Percentiles rank a stretch among this genome's conserved stretches.
These are phyloP conservation scores for Lathronympha strigana DNA, from an alignment of 2,888 invertebrate species.

Conservation along the genomic window DNA sequence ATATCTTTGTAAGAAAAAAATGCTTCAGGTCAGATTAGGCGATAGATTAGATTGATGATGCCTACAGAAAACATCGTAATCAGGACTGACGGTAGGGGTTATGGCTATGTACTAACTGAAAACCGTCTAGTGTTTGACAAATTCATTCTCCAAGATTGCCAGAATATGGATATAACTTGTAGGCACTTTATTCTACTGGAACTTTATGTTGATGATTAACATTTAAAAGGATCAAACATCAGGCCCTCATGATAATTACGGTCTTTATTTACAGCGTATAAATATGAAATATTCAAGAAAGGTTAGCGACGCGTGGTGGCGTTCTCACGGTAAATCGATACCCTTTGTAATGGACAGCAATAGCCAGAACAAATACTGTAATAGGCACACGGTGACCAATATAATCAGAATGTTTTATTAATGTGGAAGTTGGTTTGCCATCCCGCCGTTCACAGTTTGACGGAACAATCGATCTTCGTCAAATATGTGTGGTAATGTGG, in stretches of 20 bases:
- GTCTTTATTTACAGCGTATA: slow-evolving; percentile 22
- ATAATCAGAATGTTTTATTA: neutral
- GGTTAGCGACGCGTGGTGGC: slow-evolving; percentile 15
- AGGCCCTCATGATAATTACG: neutral
- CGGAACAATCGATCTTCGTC: neutral
- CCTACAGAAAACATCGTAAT: no score
- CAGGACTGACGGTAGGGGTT: no score
- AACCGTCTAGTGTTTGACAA: no score
- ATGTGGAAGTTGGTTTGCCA: neutral
- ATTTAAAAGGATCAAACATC: neutral
- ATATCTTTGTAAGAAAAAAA: no score
- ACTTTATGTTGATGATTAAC: neutral
- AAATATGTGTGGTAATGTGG: neutral
- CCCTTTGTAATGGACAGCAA: slow-evolving; percentile 22
- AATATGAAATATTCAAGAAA: slow-evolving; percentile 22
- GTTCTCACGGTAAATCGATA: slow-evolving; percentile 30
- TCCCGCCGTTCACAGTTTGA: neutral
- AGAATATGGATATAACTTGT: no score
- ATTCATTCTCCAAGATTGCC: no score
- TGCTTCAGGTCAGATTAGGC: no score
- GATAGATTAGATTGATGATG: no score
- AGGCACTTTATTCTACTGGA: neutral
- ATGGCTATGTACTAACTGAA: no score
- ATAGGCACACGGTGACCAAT: neutral
- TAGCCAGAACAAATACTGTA: slow-evolving; percentile 9